Conservation (phyloP, 2,797 vertebrate species). For the Oceanodroma leucorhoa region DNA sequence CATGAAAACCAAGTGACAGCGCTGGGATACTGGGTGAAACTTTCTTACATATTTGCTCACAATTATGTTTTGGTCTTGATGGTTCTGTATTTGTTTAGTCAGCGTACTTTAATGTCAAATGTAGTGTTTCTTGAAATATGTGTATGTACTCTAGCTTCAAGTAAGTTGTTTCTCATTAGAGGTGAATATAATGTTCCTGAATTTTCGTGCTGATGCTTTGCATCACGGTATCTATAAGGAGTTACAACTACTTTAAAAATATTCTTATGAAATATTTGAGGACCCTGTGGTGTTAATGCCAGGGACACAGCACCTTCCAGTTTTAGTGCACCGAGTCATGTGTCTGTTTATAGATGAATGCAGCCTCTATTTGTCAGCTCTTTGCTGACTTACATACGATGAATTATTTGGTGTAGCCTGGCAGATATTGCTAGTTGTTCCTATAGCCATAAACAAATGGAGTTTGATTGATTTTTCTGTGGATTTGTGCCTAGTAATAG, state of each 20-base stretch:
- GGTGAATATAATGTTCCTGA: background rate
- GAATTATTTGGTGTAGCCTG: slow-evolving; percentile 14
- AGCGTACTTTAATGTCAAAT: background rate
- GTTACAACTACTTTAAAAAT: background rate
- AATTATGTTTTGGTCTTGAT: background rate
- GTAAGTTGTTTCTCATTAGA: background rate
- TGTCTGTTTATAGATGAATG: background rate
- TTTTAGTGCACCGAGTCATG: background rate
- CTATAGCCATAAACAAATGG: slow-evolving; percentile 20
- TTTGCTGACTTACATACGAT: background rate
- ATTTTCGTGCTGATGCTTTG: background rate
- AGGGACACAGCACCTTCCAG: background rate
- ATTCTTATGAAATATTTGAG: background rate
- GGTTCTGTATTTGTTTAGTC: background rate
- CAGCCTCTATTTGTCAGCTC: background rate
- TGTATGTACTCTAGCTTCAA: background rate
- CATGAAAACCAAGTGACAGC: rapidly evolving
- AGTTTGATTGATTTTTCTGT: slow-evolving; percentile 45
- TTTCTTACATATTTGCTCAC: background rate
- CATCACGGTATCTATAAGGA: rapidly evolving
- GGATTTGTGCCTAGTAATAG: slow-evolving; percentile 23
- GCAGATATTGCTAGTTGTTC: slow-evolving; percentile 10
- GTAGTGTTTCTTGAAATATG: background rate
- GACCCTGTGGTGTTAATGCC: background rate
- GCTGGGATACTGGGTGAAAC: background rate